Base-by-base conservation (phyloP, 2,888 invertebrate species). In the Leucozona laternaria region DNA sequence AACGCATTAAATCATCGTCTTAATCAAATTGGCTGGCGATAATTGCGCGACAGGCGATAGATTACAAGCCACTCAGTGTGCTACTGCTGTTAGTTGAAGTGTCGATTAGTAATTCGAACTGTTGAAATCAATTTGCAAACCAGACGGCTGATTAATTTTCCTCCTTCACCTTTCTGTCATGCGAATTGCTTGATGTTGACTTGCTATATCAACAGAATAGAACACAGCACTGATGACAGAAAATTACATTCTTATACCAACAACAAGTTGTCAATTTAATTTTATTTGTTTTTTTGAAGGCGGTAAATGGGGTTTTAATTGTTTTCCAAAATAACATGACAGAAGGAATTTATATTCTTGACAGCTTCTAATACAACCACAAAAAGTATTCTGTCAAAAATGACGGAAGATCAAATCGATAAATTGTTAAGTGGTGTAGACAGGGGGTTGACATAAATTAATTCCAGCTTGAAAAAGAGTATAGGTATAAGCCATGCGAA, bases 1-100 rank as follows among this genome's bases (percentile, higher is more conserved):
- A 77, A 78, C 28, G 62, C 70, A 86, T 64, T 86, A 73, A 86
- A 73, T 86, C 78, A 78, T 70, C 62, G 82, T 40, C 73, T 75
- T 86, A 86, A 86, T 82, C 82, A 71, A 82, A 75, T 75, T 68
- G 73, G 25, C 58, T 10, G 64, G 77, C 48, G 81, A 81, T 85
- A 85, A 85, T 78, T 81, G 68, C 50, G 45, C 73, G 78, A 86
- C 78, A 60, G 73, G 64, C 86, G 28, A 82, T 79, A 58, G 82
- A 82, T 86, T 73, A 81, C 81, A 20, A 77, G 48, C 68, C 58
- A 66, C 58, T 60, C 43, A 31, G 17, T 22, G 13, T 40, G 60
- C 58, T 60, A 37, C 58, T 34, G 13, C 8, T 22, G 1, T 20
- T 2, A 22, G 40, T 22, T 71, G 17, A 73, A 70, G 78, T 71